phyloP scores from a whole-genome alignment of 2,888 invertebrate genomes.

The Lacanobia wlatinum region DNA sequence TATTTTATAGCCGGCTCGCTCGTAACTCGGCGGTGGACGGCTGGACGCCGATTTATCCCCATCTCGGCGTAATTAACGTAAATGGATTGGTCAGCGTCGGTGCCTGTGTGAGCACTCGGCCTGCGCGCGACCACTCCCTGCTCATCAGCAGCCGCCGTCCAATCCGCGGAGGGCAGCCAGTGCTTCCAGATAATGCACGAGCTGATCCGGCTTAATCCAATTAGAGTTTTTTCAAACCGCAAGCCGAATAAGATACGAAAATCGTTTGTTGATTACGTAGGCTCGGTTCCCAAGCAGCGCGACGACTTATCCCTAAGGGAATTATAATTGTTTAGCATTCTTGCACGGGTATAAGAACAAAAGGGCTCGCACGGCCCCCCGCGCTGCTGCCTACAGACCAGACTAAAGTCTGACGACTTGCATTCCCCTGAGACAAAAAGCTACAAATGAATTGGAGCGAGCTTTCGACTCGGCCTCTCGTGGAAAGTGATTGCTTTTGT shows the following conservation, averaged over 20 bases:
- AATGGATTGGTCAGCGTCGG: slow-evolving; percentile 89
- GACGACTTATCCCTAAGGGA: slow-evolving; percentile 87
- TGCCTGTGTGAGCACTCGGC: slow-evolving; percentile 79
- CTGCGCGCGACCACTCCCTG: slow-evolving; percentile 77
- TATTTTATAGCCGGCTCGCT: slow-evolving; percentile 90
- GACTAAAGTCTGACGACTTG: slow-evolving; percentile 89
- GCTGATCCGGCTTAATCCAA: slow-evolving; percentile 77
- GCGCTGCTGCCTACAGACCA: slow-evolving; percentile 83
- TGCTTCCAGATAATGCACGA: slow-evolving; percentile 56
- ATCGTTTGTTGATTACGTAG: slow-evolving; percentile 83
- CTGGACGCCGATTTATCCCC: slow-evolving; percentile 90
- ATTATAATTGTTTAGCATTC: slow-evolving; percentile 91
- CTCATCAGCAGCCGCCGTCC: slow-evolving; percentile 69
- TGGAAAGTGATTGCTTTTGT: slow-evolving; percentile 67
- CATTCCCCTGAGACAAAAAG: slow-evolving; percentile 89
- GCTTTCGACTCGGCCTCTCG: slow-evolving; percentile 73
- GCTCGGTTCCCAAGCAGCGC: slow-evolving; percentile 83
- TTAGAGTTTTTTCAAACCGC: slow-evolving; percentile 85
- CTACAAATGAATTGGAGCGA: slow-evolving; percentile 84
- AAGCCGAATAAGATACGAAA: slow-evolving; percentile 82
- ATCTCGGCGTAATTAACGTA: slow-evolving; percentile 90
- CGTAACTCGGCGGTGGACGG: slow-evolving; percentile 90
- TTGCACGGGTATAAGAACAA: slow-evolving; percentile 90
- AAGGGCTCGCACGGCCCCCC: slow-evolving; percentile 86
- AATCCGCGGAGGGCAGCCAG: slow-evolving; percentile 62